Conservation (phyloP, 2,113 vertebrate species). For the Ranitomeya imitator region DNA sequence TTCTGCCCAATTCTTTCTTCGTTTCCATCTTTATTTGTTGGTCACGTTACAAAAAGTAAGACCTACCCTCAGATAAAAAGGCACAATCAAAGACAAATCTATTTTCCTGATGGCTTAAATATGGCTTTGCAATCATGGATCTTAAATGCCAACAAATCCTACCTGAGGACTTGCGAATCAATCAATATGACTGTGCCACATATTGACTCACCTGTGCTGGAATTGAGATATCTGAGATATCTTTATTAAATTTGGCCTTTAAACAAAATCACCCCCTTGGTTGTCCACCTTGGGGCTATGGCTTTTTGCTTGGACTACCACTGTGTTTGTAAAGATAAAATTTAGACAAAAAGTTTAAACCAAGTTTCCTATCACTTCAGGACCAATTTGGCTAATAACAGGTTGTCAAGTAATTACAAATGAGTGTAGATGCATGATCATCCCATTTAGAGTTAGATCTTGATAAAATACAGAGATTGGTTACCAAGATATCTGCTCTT, state of each 20-base stretch:
- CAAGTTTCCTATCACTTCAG: conserved; percentile 24
- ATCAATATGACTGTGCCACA: conserved; percentile 14
- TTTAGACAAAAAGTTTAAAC: conserved; percentile 20
- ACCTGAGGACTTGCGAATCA: conserved; percentile 23
- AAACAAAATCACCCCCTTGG: not conserved
- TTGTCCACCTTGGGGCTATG: conserved; percentile 1
- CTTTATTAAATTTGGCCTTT: conserved; percentile 2
- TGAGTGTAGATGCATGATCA: conserved; percentile 37
- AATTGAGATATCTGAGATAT: not conserved
- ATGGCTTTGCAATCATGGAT: not conserved
- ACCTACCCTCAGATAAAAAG: not conserved
- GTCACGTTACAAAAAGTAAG: no score
- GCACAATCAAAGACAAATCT: not conserved
- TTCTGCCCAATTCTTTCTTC: no score
- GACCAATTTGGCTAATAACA: conserved; percentile 33
- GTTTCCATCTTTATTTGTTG: no score
- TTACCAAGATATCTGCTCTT: conserved; percentile 26
- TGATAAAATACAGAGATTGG: conserved; percentile 44
- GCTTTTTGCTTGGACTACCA: conserved; percentile 4
- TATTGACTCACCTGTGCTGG: conserved; percentile 36
- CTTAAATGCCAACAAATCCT: not conserved
- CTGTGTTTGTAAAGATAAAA: conserved; percentile 4
- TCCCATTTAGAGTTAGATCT: conserved; percentile 38
- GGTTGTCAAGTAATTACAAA: conserved; percentile 47
- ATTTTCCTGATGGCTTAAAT: not conserved